Percentiles rank a stretch among this genome's conserved stretches.
These are phyloP conservation scores for Anguilla megastoma DNA, from an alignment of 2,797 vertebrate genomes.

Conservation along the genomic window DNA sequence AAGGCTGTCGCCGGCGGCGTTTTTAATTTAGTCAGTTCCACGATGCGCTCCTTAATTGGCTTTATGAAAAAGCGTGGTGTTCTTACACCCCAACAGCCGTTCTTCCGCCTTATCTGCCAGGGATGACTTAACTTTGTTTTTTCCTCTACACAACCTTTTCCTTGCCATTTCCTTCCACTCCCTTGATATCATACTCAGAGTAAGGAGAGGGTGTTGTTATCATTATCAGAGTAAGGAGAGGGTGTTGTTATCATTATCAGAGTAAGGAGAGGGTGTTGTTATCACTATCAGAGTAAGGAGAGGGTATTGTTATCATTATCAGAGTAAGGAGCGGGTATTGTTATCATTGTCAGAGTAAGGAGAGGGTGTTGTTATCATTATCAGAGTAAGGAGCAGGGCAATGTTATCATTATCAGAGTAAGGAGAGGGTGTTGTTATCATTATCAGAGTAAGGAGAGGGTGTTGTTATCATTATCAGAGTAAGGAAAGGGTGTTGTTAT, in stretches of 20 bases:
- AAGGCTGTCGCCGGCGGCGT: background rate
- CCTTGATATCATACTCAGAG: no score
- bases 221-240: no score
- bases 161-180: background rate
- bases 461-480: no score
- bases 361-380: background rate
- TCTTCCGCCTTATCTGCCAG: constrained; percentile 11
- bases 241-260: no score
- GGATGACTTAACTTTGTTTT: constrained; percentile 27
- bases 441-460: no score
- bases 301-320: no score
- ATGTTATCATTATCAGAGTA: no score
- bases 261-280: no score
- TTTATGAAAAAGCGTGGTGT: constrained; percentile 26
- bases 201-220: no score
- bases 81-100: background rate
- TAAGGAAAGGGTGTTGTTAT: no score
- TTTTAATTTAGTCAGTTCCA: background rate
- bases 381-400: background rate
- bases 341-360: background rate
- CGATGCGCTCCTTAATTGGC: constrained; percentile 10
- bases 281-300: no score
- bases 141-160: constrained; percentile 14
- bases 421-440: no score
- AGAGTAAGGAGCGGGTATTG: background rate